Evolutionary conservation across 2,888 invertebrate genomes (phyloP).

Genomic region (Lepidochitona cinerea): DNA sequence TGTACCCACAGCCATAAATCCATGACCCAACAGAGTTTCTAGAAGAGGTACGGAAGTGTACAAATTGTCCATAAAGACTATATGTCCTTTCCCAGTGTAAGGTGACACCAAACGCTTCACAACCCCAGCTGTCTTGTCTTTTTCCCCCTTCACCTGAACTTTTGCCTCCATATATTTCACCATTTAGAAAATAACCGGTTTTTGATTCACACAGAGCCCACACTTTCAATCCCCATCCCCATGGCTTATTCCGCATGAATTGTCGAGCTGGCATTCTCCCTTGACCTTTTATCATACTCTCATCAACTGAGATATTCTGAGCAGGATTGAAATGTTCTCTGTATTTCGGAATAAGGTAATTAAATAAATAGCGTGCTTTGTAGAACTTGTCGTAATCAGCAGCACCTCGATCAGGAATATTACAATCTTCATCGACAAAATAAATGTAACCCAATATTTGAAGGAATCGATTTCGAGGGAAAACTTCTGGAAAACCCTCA

Average conservation of each 20-base stretch:
- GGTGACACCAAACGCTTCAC: background rate
- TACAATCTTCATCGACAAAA: constrained; percentile 4
- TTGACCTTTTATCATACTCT: constrained; percentile 9
- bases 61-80: background rate
- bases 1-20: background rate
- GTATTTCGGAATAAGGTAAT: background rate
- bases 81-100: background rate
- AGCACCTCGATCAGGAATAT: background rate
- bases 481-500: background rate
- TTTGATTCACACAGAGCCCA: constrained; percentile 9
- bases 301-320: background rate
- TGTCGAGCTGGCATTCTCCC: constrained; percentile 7
- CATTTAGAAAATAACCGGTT: background rate
- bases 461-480: background rate
- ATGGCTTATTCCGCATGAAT: constrained; percentile 16
- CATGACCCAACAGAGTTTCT: background rate
- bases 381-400: constrained; percentile 10
- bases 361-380: background rate
- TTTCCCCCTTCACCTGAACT: background rate
- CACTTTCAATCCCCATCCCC: constrained; percentile 25
- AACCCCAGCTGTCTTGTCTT: background rate
- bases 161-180: background rate
- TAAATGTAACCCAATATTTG: constrained; percentile 9
- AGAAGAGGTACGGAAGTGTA: background rate
- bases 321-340: background rate